Evolutionary conservation across 1,140 invertebrate genomes (phyloP).

Genomic region (Lordiphosa collinella): DNA sequence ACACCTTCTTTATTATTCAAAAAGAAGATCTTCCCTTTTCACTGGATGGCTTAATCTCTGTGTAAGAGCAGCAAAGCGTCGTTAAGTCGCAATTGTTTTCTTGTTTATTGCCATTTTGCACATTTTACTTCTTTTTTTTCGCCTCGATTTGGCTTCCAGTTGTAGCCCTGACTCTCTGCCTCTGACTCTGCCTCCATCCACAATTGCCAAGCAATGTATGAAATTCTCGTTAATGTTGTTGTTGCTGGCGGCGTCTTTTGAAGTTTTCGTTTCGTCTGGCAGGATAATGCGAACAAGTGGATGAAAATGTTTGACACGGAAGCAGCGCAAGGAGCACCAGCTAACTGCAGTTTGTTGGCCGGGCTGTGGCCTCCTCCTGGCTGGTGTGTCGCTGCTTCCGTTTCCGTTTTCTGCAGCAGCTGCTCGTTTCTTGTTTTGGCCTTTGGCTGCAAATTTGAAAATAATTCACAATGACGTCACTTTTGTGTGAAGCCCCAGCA

Average conservation of each 20-base stretch:
- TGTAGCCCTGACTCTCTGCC: too few relatives aligned
- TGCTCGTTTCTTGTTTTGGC: slow-evolving; percentile 26
- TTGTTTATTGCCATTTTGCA: slow-evolving; percentile 30
- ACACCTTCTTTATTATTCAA: too few relatives aligned
- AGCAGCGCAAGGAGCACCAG: slow-evolving; percentile 21
- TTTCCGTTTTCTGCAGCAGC: slow-evolving; percentile 49
- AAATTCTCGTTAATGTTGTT: slow-evolving; percentile 17
- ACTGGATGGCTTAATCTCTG: too few relatives aligned
- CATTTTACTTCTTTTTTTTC: not conserved
- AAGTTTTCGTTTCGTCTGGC: slow-evolving; percentile 40
- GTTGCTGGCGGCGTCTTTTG: slow-evolving; percentile 54
- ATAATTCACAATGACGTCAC: slow-evolving; percentile 73
- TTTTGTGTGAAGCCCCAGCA: slow-evolving; percentile 4
- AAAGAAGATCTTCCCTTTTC: too few relatives aligned
- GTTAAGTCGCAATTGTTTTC: slow-evolving; percentile 2
- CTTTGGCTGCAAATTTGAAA: slow-evolving; percentile 71
- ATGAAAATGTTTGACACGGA: slow-evolving; percentile 75
- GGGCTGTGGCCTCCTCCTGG: slow-evolving; percentile 50
- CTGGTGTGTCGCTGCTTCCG: slow-evolving; percentile 62
- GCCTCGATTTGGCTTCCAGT: not conserved
- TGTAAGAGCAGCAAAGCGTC: too few relatives aligned
- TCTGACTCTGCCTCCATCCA: not conserved
- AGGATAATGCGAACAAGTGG: slow-evolving; percentile 72
- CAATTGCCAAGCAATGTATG: slow-evolving; percentile 26
- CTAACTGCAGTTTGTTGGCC: slow-evolving; percentile 50